These are phyloP conservation scores for Piaya cayana DNA, from an alignment of 2,113 vertebrate species.

Conservation along the genomic window DNA sequence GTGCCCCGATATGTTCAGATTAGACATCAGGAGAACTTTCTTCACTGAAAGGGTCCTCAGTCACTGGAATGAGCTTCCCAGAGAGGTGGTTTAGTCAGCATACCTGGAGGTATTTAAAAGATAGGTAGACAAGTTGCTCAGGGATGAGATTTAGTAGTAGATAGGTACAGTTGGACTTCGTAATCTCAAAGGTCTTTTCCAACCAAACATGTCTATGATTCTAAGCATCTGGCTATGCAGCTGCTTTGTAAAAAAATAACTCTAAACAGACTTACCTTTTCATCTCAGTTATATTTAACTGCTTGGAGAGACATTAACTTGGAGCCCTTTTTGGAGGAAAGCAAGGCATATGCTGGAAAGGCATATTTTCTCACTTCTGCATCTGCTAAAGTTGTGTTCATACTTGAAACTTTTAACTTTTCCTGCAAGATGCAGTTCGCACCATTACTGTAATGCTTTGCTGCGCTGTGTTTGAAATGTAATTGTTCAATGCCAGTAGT, in stretches of 20 bases:
- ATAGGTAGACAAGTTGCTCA: too few species aligned
- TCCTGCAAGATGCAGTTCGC: neutral
- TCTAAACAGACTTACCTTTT: neutral
- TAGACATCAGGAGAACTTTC: too few species aligned
- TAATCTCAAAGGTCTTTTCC: too few species aligned
- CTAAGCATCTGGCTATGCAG: neutral
- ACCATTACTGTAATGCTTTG: neutral
- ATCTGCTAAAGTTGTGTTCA: neutral
- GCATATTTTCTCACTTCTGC: neutral
- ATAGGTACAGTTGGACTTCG: too few species aligned
- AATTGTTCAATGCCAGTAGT: neutral
- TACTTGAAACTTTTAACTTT: neutral
- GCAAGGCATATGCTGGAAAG: neutral
- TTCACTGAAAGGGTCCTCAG: too few species aligned
- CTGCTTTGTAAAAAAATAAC: neutral
- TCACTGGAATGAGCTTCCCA: too few species aligned
- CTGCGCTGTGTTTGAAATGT: fast-evolving
- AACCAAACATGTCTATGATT: too few species aligned
- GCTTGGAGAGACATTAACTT: neutral
- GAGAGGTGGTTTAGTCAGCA: too few species aligned
- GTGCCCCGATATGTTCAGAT: too few species aligned
- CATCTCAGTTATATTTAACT: neutral
- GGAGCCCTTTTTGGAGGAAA: neutral
- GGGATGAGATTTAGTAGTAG: too few species aligned
- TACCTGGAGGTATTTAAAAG: too few species aligned